phyloP scores from a whole-genome alignment of 2,888 invertebrate species.

The Drosophila tripunctata region DNA sequence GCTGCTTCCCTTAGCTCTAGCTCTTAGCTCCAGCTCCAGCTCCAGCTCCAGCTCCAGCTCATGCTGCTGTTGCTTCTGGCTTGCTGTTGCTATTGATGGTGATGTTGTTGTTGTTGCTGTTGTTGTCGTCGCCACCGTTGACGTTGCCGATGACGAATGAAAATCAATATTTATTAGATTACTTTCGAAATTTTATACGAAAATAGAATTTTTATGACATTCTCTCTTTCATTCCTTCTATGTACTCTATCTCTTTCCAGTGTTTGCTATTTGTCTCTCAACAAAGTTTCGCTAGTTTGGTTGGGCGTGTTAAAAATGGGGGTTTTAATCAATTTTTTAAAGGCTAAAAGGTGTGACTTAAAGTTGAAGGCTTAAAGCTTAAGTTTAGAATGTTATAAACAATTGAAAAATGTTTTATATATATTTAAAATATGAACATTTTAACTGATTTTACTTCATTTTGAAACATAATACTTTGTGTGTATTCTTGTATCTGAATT shows the following conservation, averaged over 20 bases:
- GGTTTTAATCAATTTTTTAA: constrained; percentile 55
- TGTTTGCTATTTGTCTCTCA: constrained; percentile 11
- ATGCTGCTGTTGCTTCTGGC: constrained; percentile 9
- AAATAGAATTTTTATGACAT: constrained; percentile 75
- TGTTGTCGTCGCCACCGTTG: constrained; percentile 54
- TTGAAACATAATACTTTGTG: background rate
- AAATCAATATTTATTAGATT: constrained; percentile 84
- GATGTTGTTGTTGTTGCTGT: constrained; percentile 44
- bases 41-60: constrained; percentile 10
- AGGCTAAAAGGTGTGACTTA: constrained; percentile 6
- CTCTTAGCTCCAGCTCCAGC: constrained; percentile 23
- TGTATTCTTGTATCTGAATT: background rate
- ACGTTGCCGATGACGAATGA: constrained; percentile 79
- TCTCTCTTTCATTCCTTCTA: constrained; percentile 31
- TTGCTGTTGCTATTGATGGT: constrained; percentile 18
- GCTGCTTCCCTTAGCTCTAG: constrained; percentile 13
- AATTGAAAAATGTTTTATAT: too few species aligned
- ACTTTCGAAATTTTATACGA: constrained; percentile 79
- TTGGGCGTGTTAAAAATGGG: constrained; percentile 36
- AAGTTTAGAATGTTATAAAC: too few species aligned
- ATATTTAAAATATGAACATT: too few species aligned
- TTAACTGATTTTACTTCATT: too few species aligned
- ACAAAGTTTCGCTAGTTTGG: constrained; percentile 47
- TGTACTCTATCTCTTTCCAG: constrained; percentile 16
- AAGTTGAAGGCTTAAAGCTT: background rate